Percentiles rank a stretch among this genome's conserved stretches.
These are phyloP conservation scores for Cydia fagiglandana DNA, from an alignment of 1,140 invertebrate species.

Conservation along the genomic window DNA sequence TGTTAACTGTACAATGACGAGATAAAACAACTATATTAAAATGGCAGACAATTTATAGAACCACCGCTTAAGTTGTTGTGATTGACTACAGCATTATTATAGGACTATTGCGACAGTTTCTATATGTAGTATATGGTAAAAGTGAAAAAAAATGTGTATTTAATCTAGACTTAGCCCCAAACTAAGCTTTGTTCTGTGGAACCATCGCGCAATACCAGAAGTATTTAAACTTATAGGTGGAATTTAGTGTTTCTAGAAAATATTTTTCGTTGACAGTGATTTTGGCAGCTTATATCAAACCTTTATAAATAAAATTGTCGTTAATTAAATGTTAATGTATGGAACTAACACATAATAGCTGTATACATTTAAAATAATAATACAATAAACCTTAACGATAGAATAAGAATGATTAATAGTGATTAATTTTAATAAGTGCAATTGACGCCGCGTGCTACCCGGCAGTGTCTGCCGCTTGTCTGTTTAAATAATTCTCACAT, in stretches of 20 bases:
- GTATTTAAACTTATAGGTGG: too few species aligned
- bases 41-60: constrained; percentile 10
- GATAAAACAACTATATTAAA: constrained; percentile 26
- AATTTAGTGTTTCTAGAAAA: too few species aligned
- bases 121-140: too few species aligned
- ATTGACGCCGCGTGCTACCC: constrained; percentile 48
- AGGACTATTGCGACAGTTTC: not conserved
- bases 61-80: not conserved
- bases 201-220: too few species aligned
- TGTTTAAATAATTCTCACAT: constrained; percentile 56
- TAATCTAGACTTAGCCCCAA: too few species aligned
- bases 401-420: constrained; percentile 9
- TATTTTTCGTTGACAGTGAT: not conserved
- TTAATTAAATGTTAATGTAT: not conserved
- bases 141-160: too few species aligned
- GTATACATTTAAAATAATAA: constrained; percentile 13
- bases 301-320: not conserved
- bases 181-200: too few species aligned
- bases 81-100: not conserved
- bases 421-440: constrained; percentile 38
- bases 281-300: not conserved
- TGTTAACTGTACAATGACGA: constrained; percentile 35
- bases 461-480: constrained; percentile 35
- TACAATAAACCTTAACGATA: constrained; percentile 11
- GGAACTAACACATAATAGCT: constrained; percentile 11